Evolutionary conservation across 1,140 invertebrate genomes (phyloP), one percentile per base, ranked within the genome.

Genomic region (Lordiphosa collinella): DNA sequence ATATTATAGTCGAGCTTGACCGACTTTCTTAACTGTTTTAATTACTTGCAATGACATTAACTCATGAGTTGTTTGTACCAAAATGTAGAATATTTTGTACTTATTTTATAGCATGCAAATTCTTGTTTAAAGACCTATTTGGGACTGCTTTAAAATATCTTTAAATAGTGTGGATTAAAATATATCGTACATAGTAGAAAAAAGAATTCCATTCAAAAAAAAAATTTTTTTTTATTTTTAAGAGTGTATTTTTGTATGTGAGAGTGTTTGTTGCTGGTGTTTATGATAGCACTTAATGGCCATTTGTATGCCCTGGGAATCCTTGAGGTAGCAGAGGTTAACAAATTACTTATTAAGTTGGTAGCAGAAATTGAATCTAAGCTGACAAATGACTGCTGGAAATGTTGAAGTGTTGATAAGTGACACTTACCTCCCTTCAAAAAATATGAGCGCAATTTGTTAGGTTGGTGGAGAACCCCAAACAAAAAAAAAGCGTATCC

Each of bases 341-440:
- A 84, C 78, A 82, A 76, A 80, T 80, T 63, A 79, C 57, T 82
- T 80, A 80, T 75, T 80, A 80, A 80, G 49, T 65, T 55, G 60
- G 49, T 62, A 70, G 43, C 40, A 14, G 8, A 41, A 62, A 12
- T 25, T 47, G 25, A 29, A 8, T 34, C 44, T 31, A 31, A 38
- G 37, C 56, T 67, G 58, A 69, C 48, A 61, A 73, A 73, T 67
- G 62, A 43, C 37, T 36, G 11, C 50, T 38, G 58, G 13, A 62
- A 44, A 43, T 40, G 58, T 12, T 44, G 43, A 71, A 70, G 41
- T 47, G 66, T 29, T 40, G 49, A 36, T 35, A 51, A 38, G 48
- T 44, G 51, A 43, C 49, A 44, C 34, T 50, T 29, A 65, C 47
- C 34, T 43, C 36, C 31, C 25, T 32, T 11, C 25, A 40, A 57